Conservation (phyloP, 1,140 invertebrate species). For the Aphidius gifuensis region DNA sequence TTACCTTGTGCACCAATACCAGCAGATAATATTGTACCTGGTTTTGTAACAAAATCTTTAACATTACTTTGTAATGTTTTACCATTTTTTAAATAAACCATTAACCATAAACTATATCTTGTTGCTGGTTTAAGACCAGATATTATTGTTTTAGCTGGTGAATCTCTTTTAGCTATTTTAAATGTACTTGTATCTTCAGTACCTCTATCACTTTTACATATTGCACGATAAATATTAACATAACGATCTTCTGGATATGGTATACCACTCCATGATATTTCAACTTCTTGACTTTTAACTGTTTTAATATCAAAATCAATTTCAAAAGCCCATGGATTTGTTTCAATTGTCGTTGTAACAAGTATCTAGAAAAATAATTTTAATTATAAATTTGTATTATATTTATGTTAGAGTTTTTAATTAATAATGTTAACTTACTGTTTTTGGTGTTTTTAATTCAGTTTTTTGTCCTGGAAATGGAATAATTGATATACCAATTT, state of each 20-base stretch:
- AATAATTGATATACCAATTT: constrained; percentile 74
- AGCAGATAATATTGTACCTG: constrained; percentile 60
- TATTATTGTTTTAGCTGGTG: constrained; percentile 66
- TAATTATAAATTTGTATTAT: too few species aligned
- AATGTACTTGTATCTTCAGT: constrained; percentile 79
- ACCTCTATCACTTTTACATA: constrained; percentile 73
- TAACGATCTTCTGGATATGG: constrained; percentile 85
- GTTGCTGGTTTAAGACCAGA: constrained; percentile 75
- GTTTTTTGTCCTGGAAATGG: constrained; percentile 72
- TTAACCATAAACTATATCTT: constrained; percentile 80
- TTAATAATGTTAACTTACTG: constrained; percentile 51
- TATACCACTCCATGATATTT: constrained; percentile 77
- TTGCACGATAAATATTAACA: constrained; percentile 84
- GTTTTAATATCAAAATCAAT: constrained; percentile 71
- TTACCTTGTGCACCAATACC: constrained; percentile 61
- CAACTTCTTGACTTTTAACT: constrained; percentile 71
- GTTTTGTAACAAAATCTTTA: constrained; percentile 81
- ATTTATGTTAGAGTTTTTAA: too few species aligned
- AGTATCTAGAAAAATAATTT: constrained; percentile 37
- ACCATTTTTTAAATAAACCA: constrained; percentile 84
- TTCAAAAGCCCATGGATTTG: constrained; percentile 78
- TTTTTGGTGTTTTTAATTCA: constrained; percentile 67
- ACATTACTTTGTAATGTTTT: constrained; percentile 86
- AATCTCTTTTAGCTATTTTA: constrained; percentile 78
- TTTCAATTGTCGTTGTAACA: constrained; percentile 42